phyloP scores from a whole-genome alignment of 2,888 invertebrate genomes.

The Meteorus colon region DNA sequence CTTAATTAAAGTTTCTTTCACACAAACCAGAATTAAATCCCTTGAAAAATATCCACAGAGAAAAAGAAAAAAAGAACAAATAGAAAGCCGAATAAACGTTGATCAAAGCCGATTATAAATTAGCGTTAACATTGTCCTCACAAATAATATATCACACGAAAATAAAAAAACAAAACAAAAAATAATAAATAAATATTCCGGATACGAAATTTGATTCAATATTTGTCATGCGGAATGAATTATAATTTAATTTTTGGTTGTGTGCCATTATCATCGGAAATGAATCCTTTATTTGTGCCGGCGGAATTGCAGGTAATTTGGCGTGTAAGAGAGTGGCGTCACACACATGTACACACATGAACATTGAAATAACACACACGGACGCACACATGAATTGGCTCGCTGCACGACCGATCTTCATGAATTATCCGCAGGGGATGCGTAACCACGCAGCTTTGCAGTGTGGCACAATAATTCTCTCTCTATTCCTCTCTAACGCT shows the following conservation, averaged over 20 bases:
- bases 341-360: conserved; percentile 6
- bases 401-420: conserved; percentile 24
- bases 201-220: conserved; percentile 1
- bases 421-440: conserved; percentile 37
- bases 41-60: too few species aligned
- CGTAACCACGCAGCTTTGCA: conserved; percentile 36
- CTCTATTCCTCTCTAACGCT: conserved; percentile 12
- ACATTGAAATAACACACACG: conserved; percentile 32
- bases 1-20: too few species aligned
- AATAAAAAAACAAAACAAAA: too few species aligned
- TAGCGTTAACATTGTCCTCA: too few species aligned
- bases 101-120: too few species aligned
- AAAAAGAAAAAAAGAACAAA: too few species aligned
- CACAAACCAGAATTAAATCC: too few species aligned
- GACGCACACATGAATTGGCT: conserved; percentile 29
- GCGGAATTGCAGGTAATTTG: conserved; percentile 32
- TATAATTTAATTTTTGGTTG: conserved; percentile 13
- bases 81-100: too few species aligned
- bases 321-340: conserved; percentile 18
- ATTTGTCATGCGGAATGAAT: neutral
- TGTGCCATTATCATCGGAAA: conserved; percentile 30
- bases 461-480: conserved; percentile 27
- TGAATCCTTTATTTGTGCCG: conserved; percentile 31
- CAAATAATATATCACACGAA: too few species aligned
- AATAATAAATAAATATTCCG: too few species aligned